Percentiles rank a stretch among this genome's conserved stretches.
These are phyloP conservation scores for Germaria angustata DNA, from an alignment of 2,888 invertebrate species.

Conservation along the genomic window DNA sequence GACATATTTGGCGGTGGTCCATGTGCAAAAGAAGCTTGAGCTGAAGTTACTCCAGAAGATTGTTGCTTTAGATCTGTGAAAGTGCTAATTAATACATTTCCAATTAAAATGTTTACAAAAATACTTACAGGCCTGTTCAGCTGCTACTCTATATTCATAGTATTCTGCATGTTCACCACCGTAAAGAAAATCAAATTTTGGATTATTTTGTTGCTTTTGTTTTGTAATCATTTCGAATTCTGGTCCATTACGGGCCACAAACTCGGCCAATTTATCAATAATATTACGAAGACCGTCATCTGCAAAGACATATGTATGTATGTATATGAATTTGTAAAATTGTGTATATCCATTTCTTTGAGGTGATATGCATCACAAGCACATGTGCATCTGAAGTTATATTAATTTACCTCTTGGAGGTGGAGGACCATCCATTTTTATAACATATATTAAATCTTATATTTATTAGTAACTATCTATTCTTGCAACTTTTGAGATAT, in stretches of 20 bases:
- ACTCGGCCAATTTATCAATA: constrained; percentile 98
- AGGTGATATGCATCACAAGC: too few species aligned
- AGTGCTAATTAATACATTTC: neutral
- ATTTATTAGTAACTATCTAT: constrained; percentile 1
- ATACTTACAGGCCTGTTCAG: constrained; percentile 94
- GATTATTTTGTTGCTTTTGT: constrained; percentile 98
- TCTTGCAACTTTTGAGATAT: constrained; percentile 21
- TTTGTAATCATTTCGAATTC: constrained; percentile 99
- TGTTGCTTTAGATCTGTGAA: constrained; percentile 84
- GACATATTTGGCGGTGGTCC: constrained; percentile 67
- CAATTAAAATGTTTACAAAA: too few species aligned
- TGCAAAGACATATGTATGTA: too few species aligned
- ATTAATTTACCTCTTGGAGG: constrained; percentile 68
- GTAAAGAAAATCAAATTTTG: constrained; percentile 97
- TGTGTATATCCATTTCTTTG: neutral
- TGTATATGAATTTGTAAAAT: too few species aligned
- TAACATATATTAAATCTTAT: neutral
- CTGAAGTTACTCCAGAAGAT: constrained; percentile 70
- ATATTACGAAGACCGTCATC: constrained; percentile 97
- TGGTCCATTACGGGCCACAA: constrained; percentile 99
- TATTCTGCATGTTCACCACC: constrained; percentile 97
- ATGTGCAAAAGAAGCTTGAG: constrained; percentile 69
- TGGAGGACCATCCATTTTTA: constrained; percentile 67
- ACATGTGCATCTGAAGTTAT: too few species aligned
- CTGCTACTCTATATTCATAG: constrained; percentile 97